These are phyloP conservation scores for Euthynnus affinis DNA, from an alignment of 2,797 vertebrate genomes.

Conservation along the genomic window DNA sequence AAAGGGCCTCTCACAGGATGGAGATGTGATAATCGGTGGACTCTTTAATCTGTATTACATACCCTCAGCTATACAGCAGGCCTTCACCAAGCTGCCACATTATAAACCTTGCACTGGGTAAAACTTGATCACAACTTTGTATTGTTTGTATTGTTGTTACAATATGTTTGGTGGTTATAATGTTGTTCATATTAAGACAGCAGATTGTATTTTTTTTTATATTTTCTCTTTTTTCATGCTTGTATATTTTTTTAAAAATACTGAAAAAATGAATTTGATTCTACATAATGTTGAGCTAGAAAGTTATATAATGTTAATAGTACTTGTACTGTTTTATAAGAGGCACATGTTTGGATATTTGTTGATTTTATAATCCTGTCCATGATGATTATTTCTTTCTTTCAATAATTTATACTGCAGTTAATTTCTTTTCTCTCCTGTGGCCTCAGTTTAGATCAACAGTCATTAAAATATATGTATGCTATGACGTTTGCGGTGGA, in stretches of 20 bases:
- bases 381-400: not conserved
- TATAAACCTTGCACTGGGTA: conserved; percentile 75
- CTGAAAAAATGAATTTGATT: no score
- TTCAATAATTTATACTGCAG: not conserved
- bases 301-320: no score
- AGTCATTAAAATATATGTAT: conserved; percentile 76
- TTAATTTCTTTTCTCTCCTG: conserved; percentile 16
- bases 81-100: conserved; percentile 62
- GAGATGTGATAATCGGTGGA: conserved; percentile 82
- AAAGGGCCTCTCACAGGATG: conserved; percentile 73
- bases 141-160: not conserved
- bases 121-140: conserved; percentile 25
- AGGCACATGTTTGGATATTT: not conserved
- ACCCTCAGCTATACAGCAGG: conserved; percentile 56
- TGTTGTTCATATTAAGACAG: not conserved
- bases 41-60: conserved; percentile 76
- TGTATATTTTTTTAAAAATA: not conserved
- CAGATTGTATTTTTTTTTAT: not conserved
- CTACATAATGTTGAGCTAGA: no score
- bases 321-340: no score
- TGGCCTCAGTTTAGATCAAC: conserved; percentile 80
- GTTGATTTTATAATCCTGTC: no score
- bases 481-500: conserved; percentile 84
- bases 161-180: not conserved
- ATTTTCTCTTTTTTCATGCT: not conserved